Evolutionary conservation across 2,888 invertebrate genomes (phyloP).

Genomic region (Salticus scenicus): DNA sequence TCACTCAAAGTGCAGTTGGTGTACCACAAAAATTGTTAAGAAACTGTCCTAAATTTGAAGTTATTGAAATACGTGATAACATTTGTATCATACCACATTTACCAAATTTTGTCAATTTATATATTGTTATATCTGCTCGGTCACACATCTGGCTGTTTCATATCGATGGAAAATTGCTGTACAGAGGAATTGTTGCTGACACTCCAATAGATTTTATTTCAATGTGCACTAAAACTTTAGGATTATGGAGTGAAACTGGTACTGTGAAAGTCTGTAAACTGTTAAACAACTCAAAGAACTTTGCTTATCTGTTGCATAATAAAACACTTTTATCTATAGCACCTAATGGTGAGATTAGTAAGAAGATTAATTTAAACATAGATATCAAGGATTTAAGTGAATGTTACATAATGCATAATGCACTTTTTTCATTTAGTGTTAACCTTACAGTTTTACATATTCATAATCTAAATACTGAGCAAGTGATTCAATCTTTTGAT

Average conservation of each 20-base stretch:
- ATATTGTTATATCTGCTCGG: slow-evolving; percentile 51
- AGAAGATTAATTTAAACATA: slow-evolving; percentile 20
- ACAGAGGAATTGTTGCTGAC: slow-evolving; percentile 50
- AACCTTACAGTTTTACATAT: slow-evolving; percentile 19
- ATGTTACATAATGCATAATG: slow-evolving; percentile 48
- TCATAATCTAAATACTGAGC: slow-evolving; percentile 29
- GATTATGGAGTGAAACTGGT: slow-evolving; percentile 49
- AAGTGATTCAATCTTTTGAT: slow-evolving; percentile 37
- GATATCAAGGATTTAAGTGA: slow-evolving; percentile 6
- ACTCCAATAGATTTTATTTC: slow-evolving; percentile 52
- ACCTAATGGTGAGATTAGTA: slow-evolving; percentile 55
- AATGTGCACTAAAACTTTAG: slow-evolving; percentile 52
- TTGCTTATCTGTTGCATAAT: slow-evolving; percentile 56
- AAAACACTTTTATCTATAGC: slow-evolving; percentile 33
- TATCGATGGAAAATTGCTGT: slow-evolving; percentile 56
- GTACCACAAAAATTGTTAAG: slow-evolving; percentile 52
- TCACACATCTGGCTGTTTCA: slow-evolving; percentile 59
- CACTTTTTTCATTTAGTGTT: slow-evolving; percentile 29
- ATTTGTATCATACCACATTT: slow-evolving; percentile 56
- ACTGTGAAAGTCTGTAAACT: slow-evolving; percentile 39
- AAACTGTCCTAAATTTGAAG: slow-evolving; percentile 47
- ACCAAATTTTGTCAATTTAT: slow-evolving; percentile 52
- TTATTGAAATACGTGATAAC: slow-evolving; percentile 48
- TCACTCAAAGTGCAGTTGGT: slow-evolving; percentile 62
- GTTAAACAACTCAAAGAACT: slow-evolving; percentile 43